A percentile compares a stretch with the other conserved stretches of the same genome.
These are phyloP conservation scores for Aplidium turbinatum DNA, from an alignment of 23 tunicate genomes.

Conservation along the genomic window DNA sequence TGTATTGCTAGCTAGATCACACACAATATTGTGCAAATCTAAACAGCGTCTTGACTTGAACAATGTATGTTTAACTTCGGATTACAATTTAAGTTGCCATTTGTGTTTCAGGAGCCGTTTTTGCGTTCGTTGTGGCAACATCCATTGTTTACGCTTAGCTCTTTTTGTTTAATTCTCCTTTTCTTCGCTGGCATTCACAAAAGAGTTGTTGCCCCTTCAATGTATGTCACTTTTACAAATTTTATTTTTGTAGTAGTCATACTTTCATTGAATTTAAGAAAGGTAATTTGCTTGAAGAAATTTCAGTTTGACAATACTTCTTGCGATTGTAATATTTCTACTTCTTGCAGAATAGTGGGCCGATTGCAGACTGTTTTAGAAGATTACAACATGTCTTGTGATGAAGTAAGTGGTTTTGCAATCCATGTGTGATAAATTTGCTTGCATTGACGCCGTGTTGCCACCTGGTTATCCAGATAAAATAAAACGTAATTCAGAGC, in stretches of 20 bases:
- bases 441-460: too few relatives aligned
- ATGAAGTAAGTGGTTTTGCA: slow-evolving; percentile 89
- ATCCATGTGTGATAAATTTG: too few relatives aligned
- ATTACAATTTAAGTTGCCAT: background rate
- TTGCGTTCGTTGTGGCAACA: slow-evolving; percentile 82
- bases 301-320: too few relatives aligned
- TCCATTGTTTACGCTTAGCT: slow-evolving; percentile 85
- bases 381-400: slow-evolving; percentile 97
- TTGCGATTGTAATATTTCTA: background rate
- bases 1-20: too few relatives aligned
- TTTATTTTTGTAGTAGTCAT: too few relatives aligned
- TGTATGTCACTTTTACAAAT: too few relatives aligned
- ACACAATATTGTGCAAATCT: too few relatives aligned
- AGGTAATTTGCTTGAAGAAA: too few relatives aligned
- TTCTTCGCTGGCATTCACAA: slow-evolving; percentile 87
- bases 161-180: slow-evolving; percentile 58
- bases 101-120: slow-evolving; percentile 69
- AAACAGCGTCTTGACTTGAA: background rate
- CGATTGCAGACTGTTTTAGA: slow-evolving; percentile 88
- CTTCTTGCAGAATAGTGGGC: slow-evolving; percentile 79
- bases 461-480: too few relatives aligned
- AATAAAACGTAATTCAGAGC: too few relatives aligned
- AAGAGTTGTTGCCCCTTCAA: slow-evolving; percentile 93
- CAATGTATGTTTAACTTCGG: background rate
- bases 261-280: too few relatives aligned